A percentile compares a stretch with the other conserved stretches of the same genome.
Conservation (phyloP, 2,888 invertebrate species). For the Chaetogeoica ovagalla region DNA sequence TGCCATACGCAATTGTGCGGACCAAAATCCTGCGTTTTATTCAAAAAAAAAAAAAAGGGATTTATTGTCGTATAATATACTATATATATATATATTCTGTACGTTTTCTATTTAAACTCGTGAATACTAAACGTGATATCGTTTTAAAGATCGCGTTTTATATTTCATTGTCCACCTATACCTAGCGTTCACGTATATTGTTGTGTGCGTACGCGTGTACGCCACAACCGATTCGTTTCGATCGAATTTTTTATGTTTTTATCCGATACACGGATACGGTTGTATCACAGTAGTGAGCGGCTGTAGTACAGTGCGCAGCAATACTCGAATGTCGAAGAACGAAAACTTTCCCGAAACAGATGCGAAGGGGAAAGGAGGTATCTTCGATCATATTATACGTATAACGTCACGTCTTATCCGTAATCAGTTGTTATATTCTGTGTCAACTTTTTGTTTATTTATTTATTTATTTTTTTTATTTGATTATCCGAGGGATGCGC, state of each 20-base stretch:
- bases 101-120: constrained; percentile 32
- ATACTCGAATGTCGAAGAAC: neutral
- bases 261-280: neutral
- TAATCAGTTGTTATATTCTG: neutral
- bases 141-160: constrained; percentile 27
- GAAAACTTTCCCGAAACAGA: constrained; percentile 24
- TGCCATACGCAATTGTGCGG: neutral
- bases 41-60: neutral
- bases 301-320: neutral
- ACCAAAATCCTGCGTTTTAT: constrained; percentile 11
- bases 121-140: constrained; percentile 32
- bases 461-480: neutral
- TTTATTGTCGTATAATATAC: constrained; percentile 25
- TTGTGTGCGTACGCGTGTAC: neutral
- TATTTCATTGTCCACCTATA: neutral
- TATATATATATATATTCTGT: constrained; percentile 1
- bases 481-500: too few relatives aligned
- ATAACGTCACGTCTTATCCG: neutral
- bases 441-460: neutral
- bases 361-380: neutral
- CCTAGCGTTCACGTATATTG: neutral
- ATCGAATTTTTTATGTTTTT: neutral
- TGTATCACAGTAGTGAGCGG: constrained; percentile 18
- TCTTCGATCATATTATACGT: neutral
- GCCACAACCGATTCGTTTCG: constrained; percentile 4